A percentile compares a stretch with the other conserved stretches of the same genome.
Evolutionary conservation across 2,113 vertebrate species (phyloP).

Genomic region (Erythrolamprus reginae): DNA sequence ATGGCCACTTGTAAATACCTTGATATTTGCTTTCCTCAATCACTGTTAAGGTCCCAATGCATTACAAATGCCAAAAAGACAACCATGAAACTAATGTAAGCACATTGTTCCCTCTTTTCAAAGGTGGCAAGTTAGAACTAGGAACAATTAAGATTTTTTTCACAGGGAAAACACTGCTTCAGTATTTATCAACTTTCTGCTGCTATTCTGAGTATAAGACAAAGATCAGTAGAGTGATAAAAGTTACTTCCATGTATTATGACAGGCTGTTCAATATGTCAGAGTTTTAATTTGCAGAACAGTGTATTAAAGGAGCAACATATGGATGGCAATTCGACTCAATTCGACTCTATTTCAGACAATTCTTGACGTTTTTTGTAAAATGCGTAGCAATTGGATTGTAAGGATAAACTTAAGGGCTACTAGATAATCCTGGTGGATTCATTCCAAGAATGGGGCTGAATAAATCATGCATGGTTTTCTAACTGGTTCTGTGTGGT

Average conservation of each 20-base stretch:
- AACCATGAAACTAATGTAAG: neutral
- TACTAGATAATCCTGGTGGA: neutral
- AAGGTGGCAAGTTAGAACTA: neutral
- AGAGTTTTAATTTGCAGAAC: neutral
- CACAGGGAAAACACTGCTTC: neutral
- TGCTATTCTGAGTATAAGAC: neutral
- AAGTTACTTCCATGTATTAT: neutral
- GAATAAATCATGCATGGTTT: neutral
- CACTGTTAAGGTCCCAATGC: neutral
- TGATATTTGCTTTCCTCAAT: neutral
- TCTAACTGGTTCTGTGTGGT: neutral
- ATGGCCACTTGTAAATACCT: neutral
- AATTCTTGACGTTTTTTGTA: neutral
- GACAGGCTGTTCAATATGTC: neutral
- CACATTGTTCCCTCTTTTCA: neutral
- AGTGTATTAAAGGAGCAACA: neutral
- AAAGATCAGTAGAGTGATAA: neutral
- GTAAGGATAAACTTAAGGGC: neutral
- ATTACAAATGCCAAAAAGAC: neutral
- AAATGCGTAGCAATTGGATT: neutral
- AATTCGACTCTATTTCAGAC: too few relatives aligned
- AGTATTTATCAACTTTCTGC: neutral
- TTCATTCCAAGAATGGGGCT: neutral
- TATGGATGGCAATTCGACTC: neutral
- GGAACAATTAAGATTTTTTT: neutral